Conservation (phyloP, 2,797 vertebrate species). For the Pipistrellus kuhlii region DNA sequence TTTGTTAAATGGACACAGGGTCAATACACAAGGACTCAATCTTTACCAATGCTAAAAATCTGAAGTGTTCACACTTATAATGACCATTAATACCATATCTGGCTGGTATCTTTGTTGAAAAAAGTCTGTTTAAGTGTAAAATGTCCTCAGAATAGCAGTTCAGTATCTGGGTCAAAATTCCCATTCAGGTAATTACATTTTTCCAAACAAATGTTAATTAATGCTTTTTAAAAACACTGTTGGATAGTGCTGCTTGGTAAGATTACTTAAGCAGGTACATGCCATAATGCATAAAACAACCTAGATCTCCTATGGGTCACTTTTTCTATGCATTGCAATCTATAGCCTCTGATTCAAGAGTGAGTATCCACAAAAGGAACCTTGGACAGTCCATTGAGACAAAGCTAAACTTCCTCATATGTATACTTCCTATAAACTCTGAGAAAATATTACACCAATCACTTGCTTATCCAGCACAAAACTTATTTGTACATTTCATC, state of each 20-base stretch:
- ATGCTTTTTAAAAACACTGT: slow-evolving; percentile 43
- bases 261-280: slow-evolving; percentile 20
- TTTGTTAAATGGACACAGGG: not conserved
- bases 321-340: slow-evolving; percentile 17
- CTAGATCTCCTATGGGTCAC: not conserved
- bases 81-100: not conserved
- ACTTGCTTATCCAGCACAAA: slow-evolving; percentile 14
- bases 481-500: not conserved
- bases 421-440: not conserved
- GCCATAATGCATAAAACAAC: not conserved
- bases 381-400: not conserved
- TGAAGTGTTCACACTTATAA: not conserved
- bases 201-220: slow-evolving; percentile 70
- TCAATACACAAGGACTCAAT: not conserved
- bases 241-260: slow-evolving; percentile 37
- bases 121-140: slow-evolving; percentile 68
- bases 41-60: slow-evolving; percentile 34
- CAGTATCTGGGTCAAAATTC: slow-evolving; percentile 73
- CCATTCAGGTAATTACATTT: slow-evolving; percentile 73
- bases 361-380: not conserved
- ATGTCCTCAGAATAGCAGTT: slow-evolving; percentile 62
- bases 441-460: not conserved
- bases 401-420: not conserved
- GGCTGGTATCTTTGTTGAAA: not conserved
- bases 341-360: not conserved